Evolutionary conservation across 2,113 vertebrate genomes (phyloP), one percentile per base, ranked within the genome.

Genomic region (Chlamydotis undulata): DNA sequence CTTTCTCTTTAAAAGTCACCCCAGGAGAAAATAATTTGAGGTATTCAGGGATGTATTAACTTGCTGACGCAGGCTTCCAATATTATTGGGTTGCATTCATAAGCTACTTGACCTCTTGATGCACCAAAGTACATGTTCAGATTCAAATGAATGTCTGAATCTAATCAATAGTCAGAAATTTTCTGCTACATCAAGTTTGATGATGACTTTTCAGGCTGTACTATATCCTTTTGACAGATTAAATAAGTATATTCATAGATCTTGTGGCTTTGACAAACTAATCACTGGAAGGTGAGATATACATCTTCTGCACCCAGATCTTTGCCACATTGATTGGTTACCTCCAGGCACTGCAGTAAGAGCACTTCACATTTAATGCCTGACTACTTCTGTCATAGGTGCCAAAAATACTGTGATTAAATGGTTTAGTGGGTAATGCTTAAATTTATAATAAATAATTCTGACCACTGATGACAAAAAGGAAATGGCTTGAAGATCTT

Each of bases 121-220:
- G 65, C 69, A 78, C 49, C 9, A 35, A 84, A 87, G n/a, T 35
- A 85, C 61, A 61, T 43, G 45, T 83, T 86, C 50, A 88, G 59
- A 95, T 87, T 95, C 91, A 89, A 96, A 89, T 60, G 56, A 93
- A 89, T 35, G 79, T 35, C 57, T 88, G 90, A 81, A 76, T 90
- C 35, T 87, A 93, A 96, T 97, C 95, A 91, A 93, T 91, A 81
- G 47, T 55, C 86, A 76, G 89, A 83, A 84, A 92, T 96, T 94
- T 97, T 97, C 91, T 96, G 89, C 93, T 90, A 95, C 92, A 93
- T 94, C 95, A 91, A 59, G 53, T 85, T 93, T 97, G 75, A 92
- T 92, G 92, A 95, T 89, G 89, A 53, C 87, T 95, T 96, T 93
- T 89, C 80, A 89, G 52, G 39, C 39, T 81, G 33, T 60, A 78